Percentiles rank a stretch among this genome's conserved stretches.
phyloP scores from a whole-genome alignment of 2,797 vertebrate genomes.

The Mormyrus hasselquistii region DNA sequence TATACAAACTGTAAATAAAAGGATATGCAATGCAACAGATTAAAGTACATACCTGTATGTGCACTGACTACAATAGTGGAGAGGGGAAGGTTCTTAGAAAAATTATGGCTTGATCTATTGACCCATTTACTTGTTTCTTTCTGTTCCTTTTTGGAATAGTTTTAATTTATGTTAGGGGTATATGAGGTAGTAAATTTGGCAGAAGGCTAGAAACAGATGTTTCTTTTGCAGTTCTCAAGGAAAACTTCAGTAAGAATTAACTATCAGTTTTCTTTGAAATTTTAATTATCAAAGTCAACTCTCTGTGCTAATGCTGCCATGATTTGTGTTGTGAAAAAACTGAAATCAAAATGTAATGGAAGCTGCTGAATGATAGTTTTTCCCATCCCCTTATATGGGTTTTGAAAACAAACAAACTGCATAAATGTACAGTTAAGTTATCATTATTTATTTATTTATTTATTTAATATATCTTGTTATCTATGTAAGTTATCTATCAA shows the following conservation, averaged over 20 bases:
- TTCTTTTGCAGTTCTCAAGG: not conserved
- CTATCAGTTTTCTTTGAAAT: conserved; percentile 1
- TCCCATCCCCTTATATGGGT: not conserved
- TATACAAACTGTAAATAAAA: not conserved
- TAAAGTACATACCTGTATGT: not conserved
- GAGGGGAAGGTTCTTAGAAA: not conserved
- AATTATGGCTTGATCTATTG: not conserved
- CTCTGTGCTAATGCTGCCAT: not conserved
- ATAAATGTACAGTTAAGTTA: not conserved
- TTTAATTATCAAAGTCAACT: not conserved
- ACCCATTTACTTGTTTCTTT: not conserved
- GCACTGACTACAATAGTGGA: not conserved
- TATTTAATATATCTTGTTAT: not conserved
- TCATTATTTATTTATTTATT: no score
- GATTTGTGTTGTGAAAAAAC: not conserved
- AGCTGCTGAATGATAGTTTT: not conserved
- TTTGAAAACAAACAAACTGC: not conserved
- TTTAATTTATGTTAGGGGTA: conserved; percentile 10
- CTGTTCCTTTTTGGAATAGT: not conserved
- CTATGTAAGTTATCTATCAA: not conserved
- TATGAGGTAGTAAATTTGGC: conserved; percentile 16
- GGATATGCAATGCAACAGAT: not conserved
- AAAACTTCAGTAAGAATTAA: not conserved
- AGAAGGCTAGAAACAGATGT: not conserved
- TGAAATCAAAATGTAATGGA: not conserved